A percentile compares a stretch with the other conserved stretches of the same genome.
phyloP scores from a whole-genome alignment of 2,113 vertebrate genomes.

The Talpa occidentalis region DNA sequence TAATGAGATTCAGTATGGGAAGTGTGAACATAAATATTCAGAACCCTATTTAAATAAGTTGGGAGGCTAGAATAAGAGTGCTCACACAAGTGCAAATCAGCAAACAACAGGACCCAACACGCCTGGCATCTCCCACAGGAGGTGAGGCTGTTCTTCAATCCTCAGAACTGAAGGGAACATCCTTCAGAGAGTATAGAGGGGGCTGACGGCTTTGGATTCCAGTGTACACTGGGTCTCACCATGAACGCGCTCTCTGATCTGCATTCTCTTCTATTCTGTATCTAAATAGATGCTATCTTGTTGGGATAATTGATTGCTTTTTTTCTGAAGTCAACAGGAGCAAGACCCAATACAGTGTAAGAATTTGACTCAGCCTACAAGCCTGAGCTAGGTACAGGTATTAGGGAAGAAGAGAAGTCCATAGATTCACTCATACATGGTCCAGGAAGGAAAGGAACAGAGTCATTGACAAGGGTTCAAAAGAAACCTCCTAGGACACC shows the following conservation, averaged over 20 bases:
- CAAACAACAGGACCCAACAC: not conserved
- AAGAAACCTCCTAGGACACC: not conserved
- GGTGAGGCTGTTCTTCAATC: not conserved
- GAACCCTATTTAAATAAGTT: not conserved
- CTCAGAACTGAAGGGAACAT: not conserved
- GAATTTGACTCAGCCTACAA: not conserved
- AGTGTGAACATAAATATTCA: not conserved
- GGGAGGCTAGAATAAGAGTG: not conserved
- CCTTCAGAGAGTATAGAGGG: not conserved
- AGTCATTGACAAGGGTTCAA: not conserved
- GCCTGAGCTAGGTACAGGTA: not conserved
- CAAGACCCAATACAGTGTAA: constrained; percentile 29
- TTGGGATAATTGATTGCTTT: not conserved
- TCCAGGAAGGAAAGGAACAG: not conserved
- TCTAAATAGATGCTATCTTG: not conserved
- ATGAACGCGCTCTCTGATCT: not conserved
- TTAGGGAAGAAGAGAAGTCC: not conserved
- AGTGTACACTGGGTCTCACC: no score
- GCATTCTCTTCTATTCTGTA: not conserved
- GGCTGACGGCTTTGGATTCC: not conserved
- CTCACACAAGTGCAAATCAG: not conserved
- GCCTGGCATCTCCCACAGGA: not conserved
- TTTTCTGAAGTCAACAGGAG: not conserved
- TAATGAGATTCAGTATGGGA: not conserved
- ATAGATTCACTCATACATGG: not conserved